Conservation (phyloP, 2,888 invertebrate genomes). For the Spisula subtruncata region DNA sequence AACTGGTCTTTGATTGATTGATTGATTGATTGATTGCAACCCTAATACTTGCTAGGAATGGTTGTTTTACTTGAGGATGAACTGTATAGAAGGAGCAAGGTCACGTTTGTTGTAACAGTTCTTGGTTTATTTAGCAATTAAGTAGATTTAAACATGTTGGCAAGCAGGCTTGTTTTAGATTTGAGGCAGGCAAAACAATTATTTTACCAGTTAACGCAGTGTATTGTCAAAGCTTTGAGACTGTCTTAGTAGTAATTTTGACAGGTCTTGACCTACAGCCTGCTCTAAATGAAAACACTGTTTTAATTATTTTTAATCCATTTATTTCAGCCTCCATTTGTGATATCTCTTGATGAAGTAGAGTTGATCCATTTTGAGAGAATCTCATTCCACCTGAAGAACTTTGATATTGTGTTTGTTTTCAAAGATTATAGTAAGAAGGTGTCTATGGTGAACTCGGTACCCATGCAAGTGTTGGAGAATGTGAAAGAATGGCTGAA, state of each 20-base stretch:
- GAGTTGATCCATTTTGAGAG: slow-evolving; percentile 99
- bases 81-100: neutral
- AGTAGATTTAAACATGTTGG: no score
- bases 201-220: no score
- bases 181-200: no score
- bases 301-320: no score
- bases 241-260: no score
- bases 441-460: slow-evolving; percentile 98
- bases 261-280: no score
- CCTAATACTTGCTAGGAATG: no score
- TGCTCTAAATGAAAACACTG: no score
- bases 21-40: slow-evolving; percentile 6
- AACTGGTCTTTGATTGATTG: slow-evolving; percentile 19
- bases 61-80: neutral
- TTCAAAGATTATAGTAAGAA: slow-evolving; percentile 99
- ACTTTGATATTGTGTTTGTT: slow-evolving; percentile 99
- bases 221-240: no score
- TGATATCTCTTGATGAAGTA: slow-evolving; percentile 98
- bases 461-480: slow-evolving; percentile 99
- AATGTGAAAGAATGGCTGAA: slow-evolving; percentile 99
- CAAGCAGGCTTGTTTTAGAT: no score
- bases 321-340: slow-evolving; percentile 95
- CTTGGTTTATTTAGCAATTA: no score
- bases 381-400: slow-evolving; percentile 99
- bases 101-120: no score